phyloP scores from a whole-genome alignment of 2,113 vertebrate species.

The Ctenomys sociabilis region DNA sequence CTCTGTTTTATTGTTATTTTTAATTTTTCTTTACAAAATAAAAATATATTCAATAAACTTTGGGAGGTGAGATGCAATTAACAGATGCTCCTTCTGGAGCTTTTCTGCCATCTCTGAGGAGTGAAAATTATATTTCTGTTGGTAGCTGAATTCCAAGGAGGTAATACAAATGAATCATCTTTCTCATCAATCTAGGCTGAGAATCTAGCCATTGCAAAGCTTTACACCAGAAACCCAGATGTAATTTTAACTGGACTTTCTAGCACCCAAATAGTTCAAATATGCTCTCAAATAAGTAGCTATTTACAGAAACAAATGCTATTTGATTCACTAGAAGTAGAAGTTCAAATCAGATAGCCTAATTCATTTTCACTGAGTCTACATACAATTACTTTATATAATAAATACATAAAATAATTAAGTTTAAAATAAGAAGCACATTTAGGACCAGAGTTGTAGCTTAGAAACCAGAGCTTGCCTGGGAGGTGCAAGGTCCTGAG shows the following conservation, averaged over 20 bases:
- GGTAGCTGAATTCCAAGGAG: neutral
- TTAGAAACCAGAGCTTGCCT: too few relatives aligned
- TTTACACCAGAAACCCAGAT: neutral
- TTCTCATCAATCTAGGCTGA: neutral
- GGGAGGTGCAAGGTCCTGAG: too few relatives aligned
- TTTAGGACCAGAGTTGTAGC: neutral
- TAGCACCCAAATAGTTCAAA: neutral
- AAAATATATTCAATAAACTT: neutral
- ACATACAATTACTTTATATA: neutral
- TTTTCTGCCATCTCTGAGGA: neutral
- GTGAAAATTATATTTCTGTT: neutral
- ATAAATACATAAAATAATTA: neutral
- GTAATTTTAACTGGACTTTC: neutral
- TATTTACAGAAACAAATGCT: neutral
- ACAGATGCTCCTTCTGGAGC: neutral
- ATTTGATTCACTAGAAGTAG: constrained; percentile 11
- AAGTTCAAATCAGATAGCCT: neutral
- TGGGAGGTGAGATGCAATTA: neutral
- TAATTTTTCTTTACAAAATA: too few relatives aligned
- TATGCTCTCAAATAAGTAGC: neutral
- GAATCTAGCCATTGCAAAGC: neutral
- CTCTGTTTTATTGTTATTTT: too few relatives aligned
- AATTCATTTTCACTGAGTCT: neutral
- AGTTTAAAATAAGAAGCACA: neutral
- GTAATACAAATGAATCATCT: neutral